Evolutionary conservation across 2,797 vertebrate species (phyloP), one percentile per base, ranked within the genome.

Genomic region (Macropodus opercularis): DNA sequence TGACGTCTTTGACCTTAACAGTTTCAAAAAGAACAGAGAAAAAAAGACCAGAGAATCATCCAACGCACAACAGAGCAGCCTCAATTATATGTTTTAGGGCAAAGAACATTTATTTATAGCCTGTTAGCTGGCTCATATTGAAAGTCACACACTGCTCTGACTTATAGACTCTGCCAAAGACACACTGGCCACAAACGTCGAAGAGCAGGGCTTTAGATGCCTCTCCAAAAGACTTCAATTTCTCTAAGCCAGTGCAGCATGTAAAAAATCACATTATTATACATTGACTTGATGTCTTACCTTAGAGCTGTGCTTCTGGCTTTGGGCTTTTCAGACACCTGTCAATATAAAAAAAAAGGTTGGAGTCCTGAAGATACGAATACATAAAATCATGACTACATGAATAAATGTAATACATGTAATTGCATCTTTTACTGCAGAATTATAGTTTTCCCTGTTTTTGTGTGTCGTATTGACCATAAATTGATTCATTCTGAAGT

Each of bases 241-340:
- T 31, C 19, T 52, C 34, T 39, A 8, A 43, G 19, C 5, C 42
- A 51, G 32, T 34, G 41, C n/a, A n/a, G n/a, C n/a, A n/a, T n/a
- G n/a, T n/a, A 60, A 54, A 38, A 27, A 48, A 67, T 35, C 19
- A 39, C 32, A 40, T 1, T 4, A 1, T 54, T 26, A 29, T 17
- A 40, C 19, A 44, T 1, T 4, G 42, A 47, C 17, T 9, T 2
- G 24, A 62, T 44, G 61, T 79, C 85, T 85, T 86, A 90, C 88
- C 88, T 90, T 6, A 73, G 27, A 9, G 83, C 85, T 9, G 85
- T 27, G 52, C 66, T 63, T 87, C 87, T 75, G 77, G 80, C 70
- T 78, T 90, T 90, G 61, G 77, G 72, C 58, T 90, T 90, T 66
- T 87, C 85, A 57, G 88, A 84, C 62, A 83, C 84, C 88, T 90